Evolutionary conservation across 2,888 invertebrate genomes (phyloP).

Genomic region (Hanleya hanleyi): DNA sequence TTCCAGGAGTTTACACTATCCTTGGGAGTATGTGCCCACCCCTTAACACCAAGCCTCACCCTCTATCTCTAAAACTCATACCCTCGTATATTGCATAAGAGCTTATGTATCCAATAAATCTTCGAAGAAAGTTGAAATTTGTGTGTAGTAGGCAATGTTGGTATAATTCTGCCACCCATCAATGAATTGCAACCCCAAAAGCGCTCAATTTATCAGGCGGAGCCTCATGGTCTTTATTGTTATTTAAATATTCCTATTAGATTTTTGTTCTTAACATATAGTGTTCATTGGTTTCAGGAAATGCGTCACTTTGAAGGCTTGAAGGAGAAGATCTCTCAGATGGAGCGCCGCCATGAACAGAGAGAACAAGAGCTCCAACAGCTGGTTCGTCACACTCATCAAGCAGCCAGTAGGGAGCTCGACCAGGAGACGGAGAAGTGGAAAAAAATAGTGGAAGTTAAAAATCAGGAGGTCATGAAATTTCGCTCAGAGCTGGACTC

Average conservation of each 20-base stretch:
- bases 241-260: background rate
- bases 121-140: too few relatives aligned
- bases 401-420: constrained; percentile 51
- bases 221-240: background rate
- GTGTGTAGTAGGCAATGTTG: too few relatives aligned
- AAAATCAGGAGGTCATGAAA: constrained; percentile 69
- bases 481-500: constrained; percentile 71
- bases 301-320: constrained; percentile 70
- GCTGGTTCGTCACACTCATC: constrained; percentile 57
- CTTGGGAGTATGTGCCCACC: too few relatives aligned
- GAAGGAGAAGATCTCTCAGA: constrained; percentile 64
- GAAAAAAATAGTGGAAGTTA: constrained; percentile 64
- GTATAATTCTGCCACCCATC: too few relatives aligned
- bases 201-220: too few relatives aligned
- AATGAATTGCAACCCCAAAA: too few relatives aligned
- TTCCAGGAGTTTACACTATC: too few relatives aligned
- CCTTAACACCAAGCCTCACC: too few relatives aligned
- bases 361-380: constrained; percentile 67
- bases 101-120: too few relatives aligned
- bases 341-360: constrained; percentile 63
- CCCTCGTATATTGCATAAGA: background rate
- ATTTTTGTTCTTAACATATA: background rate
- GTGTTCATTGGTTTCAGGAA: constrained; percentile 51
- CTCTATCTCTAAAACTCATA: background rate
- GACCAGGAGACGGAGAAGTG: constrained; percentile 64